Evolutionary conservation across 2,797 vertebrate species (phyloP), one percentile per base, ranked within the genome.

Genomic region (Peromyscus nudipes): DNA sequence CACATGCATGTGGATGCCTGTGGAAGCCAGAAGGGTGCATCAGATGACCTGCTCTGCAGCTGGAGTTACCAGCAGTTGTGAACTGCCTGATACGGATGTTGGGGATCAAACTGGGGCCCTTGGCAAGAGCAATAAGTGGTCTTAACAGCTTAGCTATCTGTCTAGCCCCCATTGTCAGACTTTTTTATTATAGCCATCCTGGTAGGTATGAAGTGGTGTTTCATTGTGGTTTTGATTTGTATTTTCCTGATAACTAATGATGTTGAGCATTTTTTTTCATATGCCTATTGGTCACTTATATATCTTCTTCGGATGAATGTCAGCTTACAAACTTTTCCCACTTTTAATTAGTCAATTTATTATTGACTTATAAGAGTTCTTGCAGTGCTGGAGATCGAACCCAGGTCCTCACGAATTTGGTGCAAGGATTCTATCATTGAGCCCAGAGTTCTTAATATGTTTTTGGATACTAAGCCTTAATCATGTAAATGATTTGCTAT

Each of bases 261-360:
- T 67, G 37, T 76, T 49, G 55, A 96, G 11, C 14, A 95, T 19
- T 27, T 89, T 89, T 96, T 37, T 60, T n/a, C 80, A 55, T 87
- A 69, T 57, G 14, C 17, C 65, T 79, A 25, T 82, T 93, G 11
- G 25, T 62, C 31, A 92, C 75, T 89, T 91, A 52, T 95, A 25
- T 75, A 57, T 96, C 37, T 52, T 96, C 60, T 81, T 91, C 88
- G 80, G 21, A 85, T 37, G 91, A 95, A 90, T 84, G 23, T 57
- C n/a, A 90, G 62, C 57, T 76, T 43, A 60, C 87, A 91, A 79
- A 6, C 11, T 95, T 95, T 92, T 34, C 37, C 43, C 46, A 91
- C 93, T 96, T 96, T 95, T 64, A 95, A 87, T 82, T 89, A 27
- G 52, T 79, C 81, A 64, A 89, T 93, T 92, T 93, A 73, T 64